phyloP scores from a whole-genome alignment of 2,888 invertebrate species.

The Sympetrum striolatum region DNA sequence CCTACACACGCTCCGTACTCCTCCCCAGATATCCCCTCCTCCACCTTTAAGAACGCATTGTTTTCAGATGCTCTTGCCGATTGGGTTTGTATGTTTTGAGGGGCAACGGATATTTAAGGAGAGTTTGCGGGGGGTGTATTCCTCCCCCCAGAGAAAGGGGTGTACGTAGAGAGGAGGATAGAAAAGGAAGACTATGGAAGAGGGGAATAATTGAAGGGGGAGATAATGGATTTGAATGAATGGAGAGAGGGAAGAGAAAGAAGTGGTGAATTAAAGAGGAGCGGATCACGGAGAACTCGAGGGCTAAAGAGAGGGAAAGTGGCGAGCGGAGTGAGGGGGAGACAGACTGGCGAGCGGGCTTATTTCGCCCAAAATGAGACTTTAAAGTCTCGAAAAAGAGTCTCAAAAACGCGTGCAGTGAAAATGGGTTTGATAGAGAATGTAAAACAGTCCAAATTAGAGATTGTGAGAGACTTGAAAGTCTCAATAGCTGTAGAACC shows the following conservation, averaged over 20 bases:
- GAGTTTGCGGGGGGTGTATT: background rate
- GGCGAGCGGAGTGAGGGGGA: conserved; percentile 44
- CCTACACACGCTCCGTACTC: conserved; percentile 45
- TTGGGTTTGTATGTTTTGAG: background rate
- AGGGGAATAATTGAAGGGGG: conserved; percentile 49
- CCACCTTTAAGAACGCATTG: conserved; percentile 31
- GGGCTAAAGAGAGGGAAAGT: conserved; percentile 50
- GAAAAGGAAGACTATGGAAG: conserved; percentile 50
- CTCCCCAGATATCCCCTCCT: conserved; percentile 46
- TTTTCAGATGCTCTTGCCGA: conserved; percentile 4
- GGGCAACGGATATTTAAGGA: background rate
- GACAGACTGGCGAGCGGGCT: conserved; percentile 47
- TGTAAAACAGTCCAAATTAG: background rate
- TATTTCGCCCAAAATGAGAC: conserved; percentile 38
- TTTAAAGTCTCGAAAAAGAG: background rate
- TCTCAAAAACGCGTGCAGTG: background rate
- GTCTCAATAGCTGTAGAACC: too few relatives aligned
- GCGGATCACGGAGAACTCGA: conserved; percentile 48
- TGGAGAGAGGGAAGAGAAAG: background rate
- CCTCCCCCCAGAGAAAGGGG: background rate
- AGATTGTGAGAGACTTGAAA: conserved; percentile 45
- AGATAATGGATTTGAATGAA: background rate
- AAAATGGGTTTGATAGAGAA: background rate
- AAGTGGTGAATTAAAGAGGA: conserved; percentile 47
- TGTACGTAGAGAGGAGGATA: background rate